Evolutionary conservation across 2,113 vertebrate genomes (phyloP).

Genomic region (Microcebus murinus): DNA sequence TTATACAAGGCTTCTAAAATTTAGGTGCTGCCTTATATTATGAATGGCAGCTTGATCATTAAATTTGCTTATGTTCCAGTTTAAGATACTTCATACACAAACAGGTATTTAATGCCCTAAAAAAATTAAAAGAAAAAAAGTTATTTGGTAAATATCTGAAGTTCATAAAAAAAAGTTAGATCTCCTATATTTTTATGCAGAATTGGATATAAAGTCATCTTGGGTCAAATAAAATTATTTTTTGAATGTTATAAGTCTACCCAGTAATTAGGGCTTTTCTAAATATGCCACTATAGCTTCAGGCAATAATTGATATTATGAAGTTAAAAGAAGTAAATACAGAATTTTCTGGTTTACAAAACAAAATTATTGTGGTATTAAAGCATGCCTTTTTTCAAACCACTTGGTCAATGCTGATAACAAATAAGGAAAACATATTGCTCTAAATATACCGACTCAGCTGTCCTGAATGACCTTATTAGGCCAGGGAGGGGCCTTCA

Average conservation of each 20-base stretch:
- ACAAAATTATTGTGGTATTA: conserved; percentile 35
- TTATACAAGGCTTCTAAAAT: conserved; percentile 70
- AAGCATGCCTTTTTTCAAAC: neutral
- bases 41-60: neutral
- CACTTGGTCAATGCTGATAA: neutral
- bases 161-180: conserved; percentile 33
- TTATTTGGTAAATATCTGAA: conserved; percentile 32
- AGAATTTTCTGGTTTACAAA: conserved; percentile 49
- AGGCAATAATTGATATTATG: neutral
- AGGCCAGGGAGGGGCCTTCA: neutral
- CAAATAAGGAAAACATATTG: neutral
- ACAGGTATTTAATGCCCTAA: conserved; percentile 21
- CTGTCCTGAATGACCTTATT: neutral
- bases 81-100: neutral
- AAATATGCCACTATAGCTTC: neutral
- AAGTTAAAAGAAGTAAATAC: conserved; percentile 44
- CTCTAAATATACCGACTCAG: neutral
- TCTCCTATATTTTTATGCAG: neutral
- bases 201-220: neutral
- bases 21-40: conserved; percentile 25
- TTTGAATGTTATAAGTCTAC: neutral
- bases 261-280: neutral
- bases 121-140: neutral
- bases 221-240: conserved; percentile 39
- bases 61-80: neutral